These are phyloP conservation scores for Ophioderma brevispina DNA, from an alignment of 35 echinoderm and acorn worm genomes.

Conservation along the genomic window DNA sequence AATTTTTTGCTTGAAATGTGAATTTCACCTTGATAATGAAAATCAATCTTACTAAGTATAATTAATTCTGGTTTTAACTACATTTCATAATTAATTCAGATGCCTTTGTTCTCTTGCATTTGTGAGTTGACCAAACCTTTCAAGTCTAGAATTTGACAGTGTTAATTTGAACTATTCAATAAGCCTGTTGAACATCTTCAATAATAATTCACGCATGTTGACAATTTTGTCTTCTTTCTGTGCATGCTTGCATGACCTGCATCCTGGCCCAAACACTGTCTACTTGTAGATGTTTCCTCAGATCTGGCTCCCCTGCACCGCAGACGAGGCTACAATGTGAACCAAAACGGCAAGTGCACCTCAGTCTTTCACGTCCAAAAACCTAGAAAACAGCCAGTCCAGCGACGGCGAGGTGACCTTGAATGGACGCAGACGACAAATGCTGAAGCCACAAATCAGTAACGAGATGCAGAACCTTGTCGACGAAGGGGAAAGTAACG, in stretches of 20 bases:
- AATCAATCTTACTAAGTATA: too few species aligned
- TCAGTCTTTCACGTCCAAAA: not conserved
- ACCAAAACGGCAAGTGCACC: not conserved
- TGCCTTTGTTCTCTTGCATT: too few species aligned
- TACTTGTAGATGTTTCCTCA: not conserved
- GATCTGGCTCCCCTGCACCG: not conserved
- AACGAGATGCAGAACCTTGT: not conserved
- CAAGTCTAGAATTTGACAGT: too few species aligned
- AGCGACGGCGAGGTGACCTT: constrained; percentile 29
- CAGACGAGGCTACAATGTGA: not conserved
- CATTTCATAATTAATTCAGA: too few species aligned
- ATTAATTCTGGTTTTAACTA: too few species aligned
- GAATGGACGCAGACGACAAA: not conserved
- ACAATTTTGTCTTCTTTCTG: too few species aligned
- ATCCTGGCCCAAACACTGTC: not conserved
- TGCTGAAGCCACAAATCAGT: not conserved
- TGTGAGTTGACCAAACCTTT: too few species aligned
- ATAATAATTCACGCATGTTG: too few species aligned
- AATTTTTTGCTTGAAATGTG: too few species aligned
- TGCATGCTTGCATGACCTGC: not conserved
- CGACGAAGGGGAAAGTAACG: not conserved
- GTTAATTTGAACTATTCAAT: too few species aligned
- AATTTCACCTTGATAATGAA: too few species aligned
- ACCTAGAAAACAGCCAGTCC: not conserved
- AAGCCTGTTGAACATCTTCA: too few species aligned